Evolutionary conservation across 2,888 invertebrate species (phyloP).

Genomic region (Pyralis farinalis): DNA sequence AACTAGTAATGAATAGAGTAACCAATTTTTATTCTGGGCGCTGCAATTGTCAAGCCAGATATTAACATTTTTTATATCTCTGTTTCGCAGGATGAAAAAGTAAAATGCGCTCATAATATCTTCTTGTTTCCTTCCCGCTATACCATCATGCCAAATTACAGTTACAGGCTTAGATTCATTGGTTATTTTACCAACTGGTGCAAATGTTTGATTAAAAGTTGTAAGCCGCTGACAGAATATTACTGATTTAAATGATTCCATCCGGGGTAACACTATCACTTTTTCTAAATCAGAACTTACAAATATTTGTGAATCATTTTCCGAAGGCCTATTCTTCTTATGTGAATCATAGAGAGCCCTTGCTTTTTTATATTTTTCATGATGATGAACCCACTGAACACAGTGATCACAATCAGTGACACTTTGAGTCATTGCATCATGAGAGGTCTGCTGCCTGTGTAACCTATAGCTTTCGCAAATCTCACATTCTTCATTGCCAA

Average conservation of each 20-base stretch:
- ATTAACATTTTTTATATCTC: conserved; percentile 14
- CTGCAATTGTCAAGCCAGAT: conserved; percentile 24
- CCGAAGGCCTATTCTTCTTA: conserved; percentile 1
- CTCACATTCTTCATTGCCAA: too few relatives aligned
- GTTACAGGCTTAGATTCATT: conserved; percentile 10
- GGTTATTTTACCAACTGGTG: conserved; percentile 19
- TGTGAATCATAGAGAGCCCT: conserved; percentile 15
- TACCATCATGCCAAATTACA: conserved; percentile 17
- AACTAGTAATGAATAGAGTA: conserved; percentile 18
- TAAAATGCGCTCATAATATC: conserved; percentile 17
- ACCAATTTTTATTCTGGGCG: conserved; percentile 26
- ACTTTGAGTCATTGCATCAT: too few relatives aligned
- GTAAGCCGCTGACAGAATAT: conserved; percentile 18
- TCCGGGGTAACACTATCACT: conserved; percentile 22
- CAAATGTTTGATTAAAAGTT: conserved; percentile 19
- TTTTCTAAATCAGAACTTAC: conserved; percentile 19
- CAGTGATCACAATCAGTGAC: too few relatives aligned
- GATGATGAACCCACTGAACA: conserved; percentile 11
- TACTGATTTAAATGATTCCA: too few relatives aligned
- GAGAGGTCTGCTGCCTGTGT: too few relatives aligned
- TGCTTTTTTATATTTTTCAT: conserved; percentile 14
- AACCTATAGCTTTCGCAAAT: too few relatives aligned
- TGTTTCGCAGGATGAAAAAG: conserved; percentile 16
- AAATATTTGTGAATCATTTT: conserved; percentile 11
- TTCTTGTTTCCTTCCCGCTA: conserved; percentile 17